Conservation (phyloP, 2,888 invertebrate genomes). For the Zaprionus obscuricornis region DNA sequence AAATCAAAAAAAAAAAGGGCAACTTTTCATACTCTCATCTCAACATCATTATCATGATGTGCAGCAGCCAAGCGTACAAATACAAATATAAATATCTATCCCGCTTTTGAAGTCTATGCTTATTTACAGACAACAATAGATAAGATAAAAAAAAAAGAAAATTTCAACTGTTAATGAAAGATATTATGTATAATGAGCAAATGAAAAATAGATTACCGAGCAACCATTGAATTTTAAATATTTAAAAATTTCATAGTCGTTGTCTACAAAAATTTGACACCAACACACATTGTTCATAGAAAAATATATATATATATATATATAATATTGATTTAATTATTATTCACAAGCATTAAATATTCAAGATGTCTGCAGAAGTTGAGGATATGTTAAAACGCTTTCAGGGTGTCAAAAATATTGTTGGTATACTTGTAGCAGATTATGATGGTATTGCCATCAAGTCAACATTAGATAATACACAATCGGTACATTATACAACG, state of each 20-base stretch:
- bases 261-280: not conserved
- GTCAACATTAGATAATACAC: constrained; percentile 57
- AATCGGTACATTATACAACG: constrained; percentile 47
- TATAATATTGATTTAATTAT: not conserved
- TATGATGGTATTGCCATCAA: constrained; percentile 67
- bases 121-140: constrained; percentile 38
- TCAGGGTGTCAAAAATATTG: constrained; percentile 49
- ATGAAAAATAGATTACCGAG: too few species aligned
- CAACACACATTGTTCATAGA: not conserved
- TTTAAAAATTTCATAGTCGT: constrained; percentile 12
- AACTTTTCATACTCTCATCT: constrained; percentile 26
- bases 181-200: constrained; percentile 3
- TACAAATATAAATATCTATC: constrained; percentile 47
- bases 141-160: constrained; percentile 13
- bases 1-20: constrained; percentile 7
- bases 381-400: constrained; percentile 64
- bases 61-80: constrained; percentile 26
- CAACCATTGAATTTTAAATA: not conserved
- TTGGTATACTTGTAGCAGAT: constrained; percentile 56
- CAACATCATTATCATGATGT: not conserved
- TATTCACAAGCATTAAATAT: not conserved
- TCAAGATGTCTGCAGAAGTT: constrained; percentile 61
- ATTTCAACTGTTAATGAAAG: not conserved
- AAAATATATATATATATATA: not conserved
- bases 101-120: constrained; percentile 51